Evolutionary conservation across 2,113 vertebrate genomes (phyloP).

Genomic region (Lathamus discolor): DNA sequence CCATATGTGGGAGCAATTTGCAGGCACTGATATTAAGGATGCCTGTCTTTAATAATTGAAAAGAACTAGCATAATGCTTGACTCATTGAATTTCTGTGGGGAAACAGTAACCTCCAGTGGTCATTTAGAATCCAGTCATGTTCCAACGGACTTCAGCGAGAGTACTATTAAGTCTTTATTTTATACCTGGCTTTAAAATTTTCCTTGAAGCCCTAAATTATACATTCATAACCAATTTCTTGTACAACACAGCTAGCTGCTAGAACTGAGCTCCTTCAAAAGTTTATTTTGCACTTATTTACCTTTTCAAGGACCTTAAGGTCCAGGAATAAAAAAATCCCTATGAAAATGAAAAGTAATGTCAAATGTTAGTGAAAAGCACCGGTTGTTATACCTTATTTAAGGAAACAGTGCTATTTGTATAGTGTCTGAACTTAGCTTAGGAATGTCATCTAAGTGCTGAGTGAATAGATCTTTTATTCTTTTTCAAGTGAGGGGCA

Average conservation of each 20-base stretch:
- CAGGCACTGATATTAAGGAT: background rate
- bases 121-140: conserved; percentile 50
- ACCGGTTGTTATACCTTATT: background rate
- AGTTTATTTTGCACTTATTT: conserved; percentile 30
- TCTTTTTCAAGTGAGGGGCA: background rate
- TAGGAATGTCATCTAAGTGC: background rate
- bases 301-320: background rate
- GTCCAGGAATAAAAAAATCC: background rate
- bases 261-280: background rate
- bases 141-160: background rate
- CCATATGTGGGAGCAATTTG: background rate
- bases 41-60: conserved; percentile 12
- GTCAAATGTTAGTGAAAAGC: background rate
- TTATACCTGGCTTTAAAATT: conserved; percentile 17
- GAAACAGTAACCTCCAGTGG: conserved; percentile 43
- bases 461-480: background rate
- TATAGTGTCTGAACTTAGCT: background rate
- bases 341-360: background rate
- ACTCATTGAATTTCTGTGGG: conserved; percentile 9
- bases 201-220: conserved; percentile 44
- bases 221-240: conserved; percentile 22
- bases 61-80: conserved; percentile 27
- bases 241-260: background rate
- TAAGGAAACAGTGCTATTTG: background rate
- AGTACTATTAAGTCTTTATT: conserved; percentile 7